A percentile compares a stretch with the other conserved stretches of the same genome.
Evolutionary conservation across 35 echinoderm and acorn worm species (phyloP).

Genomic region (Apostichopus californicus): DNA sequence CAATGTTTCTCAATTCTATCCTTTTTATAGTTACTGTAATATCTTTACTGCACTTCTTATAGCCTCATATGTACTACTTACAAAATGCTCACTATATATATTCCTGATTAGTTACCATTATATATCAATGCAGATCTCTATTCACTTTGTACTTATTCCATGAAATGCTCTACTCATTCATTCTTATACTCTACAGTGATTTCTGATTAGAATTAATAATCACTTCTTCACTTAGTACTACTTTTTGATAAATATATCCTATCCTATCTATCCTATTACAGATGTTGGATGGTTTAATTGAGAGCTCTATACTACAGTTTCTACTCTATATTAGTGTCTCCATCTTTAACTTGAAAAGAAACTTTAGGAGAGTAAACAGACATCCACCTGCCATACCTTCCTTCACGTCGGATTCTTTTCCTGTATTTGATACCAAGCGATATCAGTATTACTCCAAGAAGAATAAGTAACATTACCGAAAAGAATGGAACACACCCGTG

Average conservation of each 20-base stretch:
- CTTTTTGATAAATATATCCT: neutral
- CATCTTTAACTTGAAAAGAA: neutral
- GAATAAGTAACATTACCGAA: neutral
- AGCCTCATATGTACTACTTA: no score
- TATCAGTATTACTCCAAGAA: neutral
- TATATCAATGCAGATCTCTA: no score
- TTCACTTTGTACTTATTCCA: no score
- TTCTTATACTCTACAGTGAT: neutral
- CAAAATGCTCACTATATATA: no score
- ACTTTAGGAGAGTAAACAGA: slow-evolving; percentile 20
- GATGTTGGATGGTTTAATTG: neutral
- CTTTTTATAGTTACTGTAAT: no score
- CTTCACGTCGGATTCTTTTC: neutral
- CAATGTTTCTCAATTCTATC: no score
- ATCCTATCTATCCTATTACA: neutral
- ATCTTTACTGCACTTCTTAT: no score
- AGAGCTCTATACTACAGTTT: neutral
- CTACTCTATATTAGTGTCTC: neutral
- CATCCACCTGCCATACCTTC: slow-evolving; percentile 30
- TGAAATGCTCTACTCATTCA: neutral
- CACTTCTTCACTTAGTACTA: neutral
- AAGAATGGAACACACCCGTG: neutral
- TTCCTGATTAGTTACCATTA: no score
- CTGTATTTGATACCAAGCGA: neutral
- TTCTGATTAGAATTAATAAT: neutral